A percentile compares a stretch with the other conserved stretches of the same genome.
Conservation (phyloP, 1,140 invertebrate species). For the Dermatophagoides farinae region DNA sequence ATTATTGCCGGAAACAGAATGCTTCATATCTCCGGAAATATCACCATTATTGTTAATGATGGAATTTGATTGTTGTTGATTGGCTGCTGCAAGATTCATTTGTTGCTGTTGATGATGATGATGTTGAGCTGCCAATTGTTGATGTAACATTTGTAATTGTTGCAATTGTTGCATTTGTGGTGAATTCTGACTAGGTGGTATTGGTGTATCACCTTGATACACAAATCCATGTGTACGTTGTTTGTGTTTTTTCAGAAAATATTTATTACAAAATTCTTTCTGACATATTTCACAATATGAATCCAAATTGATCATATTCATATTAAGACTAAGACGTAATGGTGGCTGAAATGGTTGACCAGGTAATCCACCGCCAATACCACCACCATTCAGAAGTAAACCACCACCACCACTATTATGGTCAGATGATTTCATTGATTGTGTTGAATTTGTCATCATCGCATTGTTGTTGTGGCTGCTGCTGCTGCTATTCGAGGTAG, state of each 20-base stretch:
- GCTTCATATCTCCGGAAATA: too few species aligned
- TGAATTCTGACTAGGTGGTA: not conserved
- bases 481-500: conserved; percentile 1
- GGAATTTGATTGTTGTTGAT: conserved; percentile 10
- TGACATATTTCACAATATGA: conserved; percentile 76
- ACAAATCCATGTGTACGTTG: conserved; percentile 79
- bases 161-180: not conserved
- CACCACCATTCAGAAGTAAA: not conserved
- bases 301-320: conserved; percentile 20
- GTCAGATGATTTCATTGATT: not conserved
- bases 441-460: not conserved
- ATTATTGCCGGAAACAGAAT: not conserved
- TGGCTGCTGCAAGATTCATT: not conserved
- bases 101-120: conserved; percentile 5
- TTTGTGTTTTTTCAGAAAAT: conserved; percentile 92
- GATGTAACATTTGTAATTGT: conserved; percentile 2
- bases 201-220: not conserved
- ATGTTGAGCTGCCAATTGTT: not conserved
- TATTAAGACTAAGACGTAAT: not conserved
- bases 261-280: conserved; percentile 99
- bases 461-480: not conserved
- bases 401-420: conserved; percentile 8
- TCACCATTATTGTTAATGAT: conserved; percentile 20
- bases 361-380: not conserved
- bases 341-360: not conserved